Base-by-base conservation (phyloP, 64 coral and sea anemone species). In the Acropora yongei region DNA sequence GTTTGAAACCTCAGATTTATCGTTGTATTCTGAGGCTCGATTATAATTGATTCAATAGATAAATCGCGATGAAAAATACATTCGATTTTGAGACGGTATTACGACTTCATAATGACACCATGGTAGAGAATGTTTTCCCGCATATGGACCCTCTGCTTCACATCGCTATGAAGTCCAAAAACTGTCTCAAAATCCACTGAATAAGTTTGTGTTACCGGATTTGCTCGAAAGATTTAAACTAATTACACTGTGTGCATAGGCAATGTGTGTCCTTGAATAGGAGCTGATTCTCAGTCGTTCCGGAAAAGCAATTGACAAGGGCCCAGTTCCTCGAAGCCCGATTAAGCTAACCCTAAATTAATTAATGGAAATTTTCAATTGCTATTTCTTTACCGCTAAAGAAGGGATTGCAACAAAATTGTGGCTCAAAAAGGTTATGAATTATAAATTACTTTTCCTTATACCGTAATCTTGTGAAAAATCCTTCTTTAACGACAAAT, bases 211-310 rank as follows among this genome's bases (percentile, higher is more conserved):
- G 67, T 69, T 69, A 69, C 19, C 13, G 67, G 67, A 69, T 69
- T 69, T 69, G 67, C 67, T 69, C 19, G 13, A 14, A 69, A 69
- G 67, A 1, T 69, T 20, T 69, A 69, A 69, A 69, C 67, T 69
- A 69, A 69, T 69, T 69, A 69, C 3, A 69, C 67, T 69, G 67
- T 20, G 67, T 20, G 67, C 67, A 78, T 48, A 90, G 82, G 40
- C 43, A 69, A 85, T 47, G 61, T 14, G 60, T 68, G 44, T 90
- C 66, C 47, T 47, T 65, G 89, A 91, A 91, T 91, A 79, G 65
- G 89, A 91, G 49, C 89, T 91, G 46, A 91, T 91, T 51, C 50
- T 91, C 65, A 91, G 83, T 49, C 89, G 89, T 80, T 43, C 89
- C 19, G 89, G 89, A 47, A 72, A 44, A 71, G 78, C 78, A 47